Conservation (phyloP, 2,888 invertebrate genomes). For the Portevinia maculata region DNA sequence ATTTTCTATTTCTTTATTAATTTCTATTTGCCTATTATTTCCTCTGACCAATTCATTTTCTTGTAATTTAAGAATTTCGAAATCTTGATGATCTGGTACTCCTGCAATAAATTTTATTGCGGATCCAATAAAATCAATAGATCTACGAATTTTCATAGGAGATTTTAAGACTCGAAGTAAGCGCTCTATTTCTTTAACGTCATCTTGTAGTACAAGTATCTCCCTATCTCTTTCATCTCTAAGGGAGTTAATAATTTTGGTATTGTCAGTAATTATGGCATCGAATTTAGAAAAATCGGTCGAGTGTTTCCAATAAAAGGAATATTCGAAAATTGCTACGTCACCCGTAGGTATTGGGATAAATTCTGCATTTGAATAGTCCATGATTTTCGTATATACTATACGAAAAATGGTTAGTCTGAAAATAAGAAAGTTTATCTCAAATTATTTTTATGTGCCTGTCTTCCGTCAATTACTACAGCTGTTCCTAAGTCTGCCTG, state of each 20-base stretch:
- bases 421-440: conserved; percentile 17
- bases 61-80: too few species aligned
- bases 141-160: conserved; percentile 9
- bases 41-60: conserved; percentile 18
- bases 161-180: conserved; percentile 1
- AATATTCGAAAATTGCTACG: conserved; percentile 1
- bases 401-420: background rate
- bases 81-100: too few species aligned
- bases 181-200: conserved; percentile 18
- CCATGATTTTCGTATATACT: background rate
- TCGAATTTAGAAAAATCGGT: background rate
- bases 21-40: conserved; percentile 28
- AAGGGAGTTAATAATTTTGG: background rate
- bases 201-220: background rate
- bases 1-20: background rate
- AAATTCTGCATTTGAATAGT: background rate
- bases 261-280: too few species aligned
- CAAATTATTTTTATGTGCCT: background rate
- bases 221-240: background rate
- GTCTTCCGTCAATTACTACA: conserved; percentile 7
- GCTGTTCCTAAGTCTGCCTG: conserved; percentile 13
- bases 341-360: conserved; percentile 1
- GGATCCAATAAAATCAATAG: conserved; percentile 26
- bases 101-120: too few species aligned
- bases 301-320: conserved; percentile 2